phyloP scores from a whole-genome alignment of 2,888 invertebrate species.

The Mactromeris polynyma region DNA sequence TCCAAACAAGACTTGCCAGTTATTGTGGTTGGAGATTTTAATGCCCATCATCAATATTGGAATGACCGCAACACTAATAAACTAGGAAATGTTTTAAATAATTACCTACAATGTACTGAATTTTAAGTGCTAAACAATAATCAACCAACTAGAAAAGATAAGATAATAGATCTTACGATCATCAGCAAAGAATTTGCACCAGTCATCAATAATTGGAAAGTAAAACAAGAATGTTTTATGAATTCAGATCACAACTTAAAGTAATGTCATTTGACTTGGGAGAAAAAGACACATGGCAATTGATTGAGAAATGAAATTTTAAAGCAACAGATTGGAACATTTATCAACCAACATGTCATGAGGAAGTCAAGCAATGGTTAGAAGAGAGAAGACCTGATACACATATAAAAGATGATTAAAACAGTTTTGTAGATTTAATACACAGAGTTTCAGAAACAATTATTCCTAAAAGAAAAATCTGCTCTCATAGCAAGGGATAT shows the following conservation, averaged over 20 bases:
- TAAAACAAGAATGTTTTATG: slow-evolving; percentile 26
- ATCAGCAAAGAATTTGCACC: not conserved
- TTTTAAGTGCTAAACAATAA: slow-evolving; percentile 19
- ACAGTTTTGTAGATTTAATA: slow-evolving; percentile 1
- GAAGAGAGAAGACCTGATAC: not conserved
- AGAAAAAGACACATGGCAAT: not conserved
- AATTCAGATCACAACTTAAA: slow-evolving; percentile 38
- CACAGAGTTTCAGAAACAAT: not conserved
- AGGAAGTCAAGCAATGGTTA: not conserved
- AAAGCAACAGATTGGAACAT: not conserved
- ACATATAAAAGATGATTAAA: slow-evolving; percentile 1
- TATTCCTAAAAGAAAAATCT: slow-evolving; percentile 28
- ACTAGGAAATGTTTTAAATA: slow-evolving; percentile 12
- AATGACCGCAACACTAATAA: slow-evolving; percentile 20
- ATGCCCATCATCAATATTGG: slow-evolving; percentile 45
- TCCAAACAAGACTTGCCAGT: not conserved
- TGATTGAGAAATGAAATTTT: slow-evolving; percentile 18
- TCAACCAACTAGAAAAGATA: slow-evolving; percentile 25
- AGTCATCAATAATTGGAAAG: slow-evolving; percentile 24
- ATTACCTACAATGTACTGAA: not conserved
- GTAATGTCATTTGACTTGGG: slow-evolving; percentile 26
- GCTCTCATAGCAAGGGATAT: slow-evolving; percentile 34
- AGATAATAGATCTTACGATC: slow-evolving; percentile 34
- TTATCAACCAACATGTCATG: not conserved
- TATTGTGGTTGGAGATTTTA: slow-evolving; percentile 33